phyloP scores from a whole-genome alignment of 1,140 invertebrate species.

The Chrysoperla carnea region DNA sequence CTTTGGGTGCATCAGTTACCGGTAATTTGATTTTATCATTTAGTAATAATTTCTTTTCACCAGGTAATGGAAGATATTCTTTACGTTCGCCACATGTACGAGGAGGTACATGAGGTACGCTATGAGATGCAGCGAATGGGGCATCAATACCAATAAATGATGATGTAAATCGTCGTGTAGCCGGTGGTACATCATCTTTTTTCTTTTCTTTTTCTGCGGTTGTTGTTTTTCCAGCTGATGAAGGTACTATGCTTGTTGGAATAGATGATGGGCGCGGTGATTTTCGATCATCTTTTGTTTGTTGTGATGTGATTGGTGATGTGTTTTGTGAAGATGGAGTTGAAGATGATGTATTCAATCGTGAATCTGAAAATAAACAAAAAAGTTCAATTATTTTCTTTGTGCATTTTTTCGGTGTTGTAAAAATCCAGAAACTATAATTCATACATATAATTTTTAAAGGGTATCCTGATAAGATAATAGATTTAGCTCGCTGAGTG shows the following conservation, averaged over 20 bases:
- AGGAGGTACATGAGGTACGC: slow-evolving; percentile 50
- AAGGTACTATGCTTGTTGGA: slow-evolving; percentile 1
- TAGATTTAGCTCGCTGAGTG: too few relatives aligned
- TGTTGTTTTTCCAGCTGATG: too few relatives aligned
- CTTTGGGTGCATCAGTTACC: slow-evolving; percentile 28
- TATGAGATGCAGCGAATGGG: slow-evolving; percentile 37
- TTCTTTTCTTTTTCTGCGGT: slow-evolving; percentile 5
- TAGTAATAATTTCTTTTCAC: slow-evolving; percentile 23
- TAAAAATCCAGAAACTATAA: too few relatives aligned
- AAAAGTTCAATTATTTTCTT: too few relatives aligned
- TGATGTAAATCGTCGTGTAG: slow-evolving; percentile 49
- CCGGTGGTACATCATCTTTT: slow-evolving; percentile 10
- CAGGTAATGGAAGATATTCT: slow-evolving; percentile 43
- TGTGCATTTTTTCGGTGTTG: too few relatives aligned
- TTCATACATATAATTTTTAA: too few relatives aligned
- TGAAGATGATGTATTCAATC: too few relatives aligned
- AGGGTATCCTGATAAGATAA: too few relatives aligned
- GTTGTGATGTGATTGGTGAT: not conserved
- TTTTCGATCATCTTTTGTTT: slow-evolving; percentile 8
- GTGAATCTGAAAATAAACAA: too few relatives aligned
- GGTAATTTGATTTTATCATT: slow-evolving; percentile 30
- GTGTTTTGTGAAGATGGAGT: too few relatives aligned
- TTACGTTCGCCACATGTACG: slow-evolving; percentile 47
- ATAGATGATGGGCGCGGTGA: slow-evolving; percentile 4
- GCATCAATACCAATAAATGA: slow-evolving; percentile 58